phyloP scores from a whole-genome alignment of 2,113 vertebrate species.

The Strix aluco region DNA sequence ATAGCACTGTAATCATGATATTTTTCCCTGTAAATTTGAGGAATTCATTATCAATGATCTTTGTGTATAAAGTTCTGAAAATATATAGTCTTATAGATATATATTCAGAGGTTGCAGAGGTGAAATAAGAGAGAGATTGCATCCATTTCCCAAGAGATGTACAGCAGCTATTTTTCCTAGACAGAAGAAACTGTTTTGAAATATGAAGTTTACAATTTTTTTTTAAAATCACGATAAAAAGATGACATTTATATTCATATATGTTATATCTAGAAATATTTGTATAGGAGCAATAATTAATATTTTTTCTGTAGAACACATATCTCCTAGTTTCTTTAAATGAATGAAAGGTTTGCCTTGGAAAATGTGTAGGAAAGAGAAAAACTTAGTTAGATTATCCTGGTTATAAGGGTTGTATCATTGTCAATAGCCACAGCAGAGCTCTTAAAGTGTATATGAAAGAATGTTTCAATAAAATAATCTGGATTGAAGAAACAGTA shows the following conservation, averaged over 20 bases:
- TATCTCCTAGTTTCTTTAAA: background rate
- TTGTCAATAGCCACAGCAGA: background rate
- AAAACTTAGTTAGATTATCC: rapidly evolving
- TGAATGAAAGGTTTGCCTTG: background rate
- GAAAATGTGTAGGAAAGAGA: background rate
- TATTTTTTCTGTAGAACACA: rapidly evolving
- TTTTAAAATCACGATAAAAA: background rate
- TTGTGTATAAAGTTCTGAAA: background rate
- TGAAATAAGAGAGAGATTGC: background rate
- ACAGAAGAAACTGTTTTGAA: background rate
- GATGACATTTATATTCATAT: background rate
- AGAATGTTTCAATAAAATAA: background rate
- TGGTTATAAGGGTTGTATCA: rapidly evolving
- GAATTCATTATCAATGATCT: background rate
- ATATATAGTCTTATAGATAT: background rate
- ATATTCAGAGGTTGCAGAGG: background rate
- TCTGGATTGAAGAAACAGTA: background rate
- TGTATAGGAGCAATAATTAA: background rate
- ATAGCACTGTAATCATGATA: background rate
- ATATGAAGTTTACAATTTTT: background rate
- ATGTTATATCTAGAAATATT: background rate
- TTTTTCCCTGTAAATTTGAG: background rate
- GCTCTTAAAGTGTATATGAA: background rate
- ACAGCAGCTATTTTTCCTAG: background rate
- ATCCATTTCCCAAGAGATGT: background rate